These are phyloP conservation scores for Sebastes itinus DNA, from an alignment of 2,797 vertebrate species.

Conservation along the genomic window DNA sequence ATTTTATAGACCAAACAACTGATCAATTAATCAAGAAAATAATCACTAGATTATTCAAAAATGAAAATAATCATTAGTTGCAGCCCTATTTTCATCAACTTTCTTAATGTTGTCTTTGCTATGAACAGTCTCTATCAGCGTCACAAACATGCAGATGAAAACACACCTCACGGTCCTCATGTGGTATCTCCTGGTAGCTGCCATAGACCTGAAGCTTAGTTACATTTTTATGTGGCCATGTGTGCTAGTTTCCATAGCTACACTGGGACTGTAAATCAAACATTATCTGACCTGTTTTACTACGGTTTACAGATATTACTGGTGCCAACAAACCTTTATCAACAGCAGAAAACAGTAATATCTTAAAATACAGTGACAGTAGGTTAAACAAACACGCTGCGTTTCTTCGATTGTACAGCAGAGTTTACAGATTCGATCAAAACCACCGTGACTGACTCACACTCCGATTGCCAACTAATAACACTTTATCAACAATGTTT, in stretches of 20 bases:
- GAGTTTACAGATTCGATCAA: background rate
- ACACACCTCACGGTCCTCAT: background rate
- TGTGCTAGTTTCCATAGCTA: background rate
- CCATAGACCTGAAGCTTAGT: background rate
- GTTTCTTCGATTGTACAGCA: background rate
- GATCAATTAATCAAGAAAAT: too few relatives aligned
- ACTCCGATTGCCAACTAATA: background rate
- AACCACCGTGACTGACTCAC: background rate
- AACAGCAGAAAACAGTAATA: background rate
- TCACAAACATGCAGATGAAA: background rate
- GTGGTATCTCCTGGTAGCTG: background rate
- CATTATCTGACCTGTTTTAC: background rate
- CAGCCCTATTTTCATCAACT: too few relatives aligned
- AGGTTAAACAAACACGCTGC: background rate
- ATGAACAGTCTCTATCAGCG: background rate
- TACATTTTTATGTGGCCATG: background rate
- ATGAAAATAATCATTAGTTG: too few relatives aligned
- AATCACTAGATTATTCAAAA: too few relatives aligned
- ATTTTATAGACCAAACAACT: too few relatives aligned
- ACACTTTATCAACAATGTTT: background rate
- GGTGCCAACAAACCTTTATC: background rate
- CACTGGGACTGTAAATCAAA: background rate
- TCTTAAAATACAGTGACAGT: background rate
- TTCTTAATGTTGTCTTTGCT: background rate
- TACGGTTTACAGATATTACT: background rate